Evolutionary conservation across 92 coral and sea anemone genomes (phyloP), one percentile per base, ranked within the genome.

Genomic region (Blastomussa wellsi): DNA sequence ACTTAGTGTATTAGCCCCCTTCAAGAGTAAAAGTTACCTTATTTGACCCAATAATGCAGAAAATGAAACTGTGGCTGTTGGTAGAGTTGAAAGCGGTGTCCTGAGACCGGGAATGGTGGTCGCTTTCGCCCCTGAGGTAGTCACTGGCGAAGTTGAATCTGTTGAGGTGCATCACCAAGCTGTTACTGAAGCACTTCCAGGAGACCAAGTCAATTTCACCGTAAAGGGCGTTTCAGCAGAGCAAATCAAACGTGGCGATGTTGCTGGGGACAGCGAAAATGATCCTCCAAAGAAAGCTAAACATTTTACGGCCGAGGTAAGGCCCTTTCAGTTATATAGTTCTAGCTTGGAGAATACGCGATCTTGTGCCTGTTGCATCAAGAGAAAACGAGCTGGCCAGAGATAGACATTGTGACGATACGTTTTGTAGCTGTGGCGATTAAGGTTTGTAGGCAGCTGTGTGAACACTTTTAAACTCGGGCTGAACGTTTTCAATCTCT

Each of bases 171-270:
- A 96, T 77, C 98, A 96, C 32, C 93, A 89, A 64, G 35, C 94
- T 33, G 81, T 96, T 0, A 0, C 94, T 52, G 98, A 96, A 79
- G 98, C 98, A 20, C 14, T 75, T 1, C 98, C 98, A 31, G 98
- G 98, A 14, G 98, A 95, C 92, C 94, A 95, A 26, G 98, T 95
- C 92, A 98, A 98, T n/a, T 95, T 95, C 92, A 95, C 94, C 39
- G 86, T 94, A 19, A 95, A 95, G 94, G 94, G 94, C 72, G 91
- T 95, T n/a, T 94, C 98, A 2, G 91, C 94, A 16, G 94, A 95
- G 75, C 98, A 95, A 12, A 86, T 95, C 69, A 92, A 86, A 86
- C 87, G 98, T 82, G 98, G 98, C 10, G 73, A 28, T 28, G 98
- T 95, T 78, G 94, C 94, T 87, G 98, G 98, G 67, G 95, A 95